Evolutionary conservation across 2,113 vertebrate species (phyloP).

Genomic region (Castor canadensis): DNA sequence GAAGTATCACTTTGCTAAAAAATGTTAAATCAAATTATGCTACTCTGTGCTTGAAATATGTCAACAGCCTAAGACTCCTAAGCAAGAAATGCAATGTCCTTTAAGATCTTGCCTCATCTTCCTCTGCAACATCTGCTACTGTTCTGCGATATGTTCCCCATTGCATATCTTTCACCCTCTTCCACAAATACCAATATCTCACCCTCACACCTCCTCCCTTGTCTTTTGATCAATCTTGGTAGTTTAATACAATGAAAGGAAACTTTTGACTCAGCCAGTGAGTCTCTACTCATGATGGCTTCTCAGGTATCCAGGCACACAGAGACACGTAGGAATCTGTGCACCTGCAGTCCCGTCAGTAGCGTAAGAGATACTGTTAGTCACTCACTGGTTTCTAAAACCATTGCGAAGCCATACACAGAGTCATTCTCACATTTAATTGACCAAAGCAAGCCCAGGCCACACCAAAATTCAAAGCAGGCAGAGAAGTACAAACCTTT

Average conservation of each 20-base stretch:
- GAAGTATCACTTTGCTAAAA: background rate
- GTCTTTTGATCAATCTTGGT: background rate
- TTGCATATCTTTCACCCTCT: background rate
- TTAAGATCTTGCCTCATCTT: background rate
- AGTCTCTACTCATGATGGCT: background rate
- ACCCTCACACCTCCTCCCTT: too few relatives aligned
- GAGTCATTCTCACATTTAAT: background rate
- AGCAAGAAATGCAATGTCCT: background rate
- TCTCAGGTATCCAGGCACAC: background rate
- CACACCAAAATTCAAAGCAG: background rate
- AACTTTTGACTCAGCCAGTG: rapidly evolving
- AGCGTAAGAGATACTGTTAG: background rate
- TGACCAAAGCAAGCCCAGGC: background rate
- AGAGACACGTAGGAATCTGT: background rate
- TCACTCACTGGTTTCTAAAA: background rate
- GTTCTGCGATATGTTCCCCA: background rate
- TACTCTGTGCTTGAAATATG: background rate
- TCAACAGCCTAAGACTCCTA: background rate
- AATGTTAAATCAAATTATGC: background rate
- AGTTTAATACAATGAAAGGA: background rate
- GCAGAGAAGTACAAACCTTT: background rate
- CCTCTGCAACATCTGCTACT: background rate
- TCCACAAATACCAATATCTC: background rate
- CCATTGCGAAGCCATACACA: too few relatives aligned
- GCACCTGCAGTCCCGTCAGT: background rate